Percentiles rank a stretch among this genome's conserved stretches.
Conservation (phyloP, 2,113 vertebrate species). For the Aegotheles bennettii region DNA sequence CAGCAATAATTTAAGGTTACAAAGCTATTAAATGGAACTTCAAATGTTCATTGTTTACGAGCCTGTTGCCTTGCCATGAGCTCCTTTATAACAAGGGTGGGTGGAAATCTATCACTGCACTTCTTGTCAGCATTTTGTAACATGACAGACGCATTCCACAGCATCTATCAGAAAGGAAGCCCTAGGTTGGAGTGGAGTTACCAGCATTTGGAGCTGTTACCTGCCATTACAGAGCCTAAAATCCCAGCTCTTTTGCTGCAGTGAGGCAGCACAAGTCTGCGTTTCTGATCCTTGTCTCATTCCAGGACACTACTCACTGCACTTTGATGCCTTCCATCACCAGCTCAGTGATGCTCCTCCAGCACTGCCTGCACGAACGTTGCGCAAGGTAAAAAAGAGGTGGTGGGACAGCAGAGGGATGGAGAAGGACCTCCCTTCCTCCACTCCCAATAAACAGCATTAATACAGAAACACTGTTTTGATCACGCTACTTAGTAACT, state of each 20-base stretch:
- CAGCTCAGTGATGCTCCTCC: slow-evolving; percentile 88
- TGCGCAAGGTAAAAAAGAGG: slow-evolving; percentile 84
- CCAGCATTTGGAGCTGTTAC: not conserved
- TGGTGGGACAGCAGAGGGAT: not conserved
- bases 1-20: not conserved
- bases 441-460: not conserved
- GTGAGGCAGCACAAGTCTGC: not conserved
- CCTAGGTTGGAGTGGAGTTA: not conserved
- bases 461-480: not conserved
- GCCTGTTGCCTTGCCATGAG: slow-evolving; percentile 47
- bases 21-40: not conserved
- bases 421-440: not conserved
- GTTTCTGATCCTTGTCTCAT: slow-evolving; percentile 56
- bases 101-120: not conserved
- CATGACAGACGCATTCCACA: not conserved
- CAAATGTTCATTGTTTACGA: not conserved
- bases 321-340: slow-evolving; percentile 94
- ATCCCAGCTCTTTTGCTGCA: not conserved
- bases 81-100: not conserved
- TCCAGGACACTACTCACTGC: slow-evolving; percentile 91
- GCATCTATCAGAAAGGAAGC: not conserved
- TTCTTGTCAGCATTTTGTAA: not conserved
- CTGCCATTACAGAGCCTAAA: not conserved
- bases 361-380: slow-evolving; percentile 86
- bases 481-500: not conserved